A percentile compares a stretch with the other conserved stretches of the same genome.
Conservation (phyloP, 2,797 vertebrate species). For the Delichon dasypus region DNA sequence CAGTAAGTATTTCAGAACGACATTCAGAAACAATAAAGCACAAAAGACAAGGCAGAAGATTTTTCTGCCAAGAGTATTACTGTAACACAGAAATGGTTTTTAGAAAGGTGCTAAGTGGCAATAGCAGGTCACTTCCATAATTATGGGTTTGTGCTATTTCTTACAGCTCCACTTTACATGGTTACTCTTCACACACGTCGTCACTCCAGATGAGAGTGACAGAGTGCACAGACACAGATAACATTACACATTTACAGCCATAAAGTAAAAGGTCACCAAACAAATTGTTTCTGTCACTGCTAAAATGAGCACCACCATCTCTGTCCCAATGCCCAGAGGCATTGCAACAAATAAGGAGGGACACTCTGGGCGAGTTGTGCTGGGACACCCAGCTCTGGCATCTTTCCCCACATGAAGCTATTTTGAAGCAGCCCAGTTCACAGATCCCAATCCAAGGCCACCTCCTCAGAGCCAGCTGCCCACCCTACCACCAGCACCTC, state of each 20-base stretch:
- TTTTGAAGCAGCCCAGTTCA: neutral
- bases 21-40: conserved; percentile 25
- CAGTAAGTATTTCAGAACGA: neutral
- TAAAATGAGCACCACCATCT: neutral
- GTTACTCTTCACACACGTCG: neutral
- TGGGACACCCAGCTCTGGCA: neutral
- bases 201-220: neutral
- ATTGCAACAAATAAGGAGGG: neutral
- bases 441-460: neutral
- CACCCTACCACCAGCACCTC: neutral
- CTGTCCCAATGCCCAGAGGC: neutral
- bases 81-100: neutral
- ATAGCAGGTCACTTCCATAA: neutral
- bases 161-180: neutral
- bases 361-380: neutral
- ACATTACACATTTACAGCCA: neutral
- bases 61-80: neutral
- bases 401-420: neutral
- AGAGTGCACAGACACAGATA: neutral
- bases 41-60: conserved; percentile 1
- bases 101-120: neutral
- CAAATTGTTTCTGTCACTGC: neutral
- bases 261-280: neutral
- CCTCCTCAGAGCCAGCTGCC: neutral
- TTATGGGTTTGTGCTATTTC: neutral